A percentile compares a stretch with the other conserved stretches of the same genome.
Evolutionary conservation across 2,113 vertebrate genomes (phyloP).

Genomic region (Silurus glanis): DNA sequence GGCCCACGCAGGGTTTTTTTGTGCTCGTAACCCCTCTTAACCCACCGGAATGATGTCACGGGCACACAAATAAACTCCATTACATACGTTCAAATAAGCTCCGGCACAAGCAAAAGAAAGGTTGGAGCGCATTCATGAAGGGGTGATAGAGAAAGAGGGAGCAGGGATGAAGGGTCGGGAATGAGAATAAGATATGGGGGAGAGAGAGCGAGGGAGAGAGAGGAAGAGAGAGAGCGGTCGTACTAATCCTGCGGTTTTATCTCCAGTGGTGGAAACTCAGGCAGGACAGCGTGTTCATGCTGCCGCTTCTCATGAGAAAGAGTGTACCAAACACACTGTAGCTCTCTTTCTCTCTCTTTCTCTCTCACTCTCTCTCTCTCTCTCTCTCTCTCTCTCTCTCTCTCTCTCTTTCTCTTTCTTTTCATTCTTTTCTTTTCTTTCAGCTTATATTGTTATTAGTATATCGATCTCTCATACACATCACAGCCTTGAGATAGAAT

Average conservation of each 20-base stretch:
- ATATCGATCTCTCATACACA: background rate
- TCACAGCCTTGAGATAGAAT: background rate
- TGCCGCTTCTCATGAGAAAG: conserved; percentile 47
- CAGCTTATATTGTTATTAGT: background rate
- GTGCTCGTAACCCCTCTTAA: conserved; percentile 77
- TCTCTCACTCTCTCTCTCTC: background rate
- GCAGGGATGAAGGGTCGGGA: conserved; percentile 36
- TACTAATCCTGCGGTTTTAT: conserved; percentile 60
- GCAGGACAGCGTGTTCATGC: conserved; percentile 50
- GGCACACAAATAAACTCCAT: conserved; percentile 79
- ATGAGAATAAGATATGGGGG: conserved; percentile 36
- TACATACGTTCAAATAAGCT: conserved; percentile 75
- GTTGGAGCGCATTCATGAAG: conserved; percentile 49
- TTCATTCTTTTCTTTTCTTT: background rate
- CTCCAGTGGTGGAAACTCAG: conserved; percentile 46
- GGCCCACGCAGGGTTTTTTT: conserved; percentile 60
- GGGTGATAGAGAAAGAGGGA: conserved; percentile 55
- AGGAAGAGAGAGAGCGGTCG: background rate
- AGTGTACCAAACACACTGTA: conserved; percentile 50
- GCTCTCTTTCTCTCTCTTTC: background rate
- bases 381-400: background rate
- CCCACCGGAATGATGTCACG: conserved; percentile 74
- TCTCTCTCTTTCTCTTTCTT: background rate
- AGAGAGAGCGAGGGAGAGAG: conserved; percentile 2
- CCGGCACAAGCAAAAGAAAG: conserved; percentile 56